Conservation (phyloP, 1,140 invertebrate species). For the Odontomachus brunneus region DNA sequence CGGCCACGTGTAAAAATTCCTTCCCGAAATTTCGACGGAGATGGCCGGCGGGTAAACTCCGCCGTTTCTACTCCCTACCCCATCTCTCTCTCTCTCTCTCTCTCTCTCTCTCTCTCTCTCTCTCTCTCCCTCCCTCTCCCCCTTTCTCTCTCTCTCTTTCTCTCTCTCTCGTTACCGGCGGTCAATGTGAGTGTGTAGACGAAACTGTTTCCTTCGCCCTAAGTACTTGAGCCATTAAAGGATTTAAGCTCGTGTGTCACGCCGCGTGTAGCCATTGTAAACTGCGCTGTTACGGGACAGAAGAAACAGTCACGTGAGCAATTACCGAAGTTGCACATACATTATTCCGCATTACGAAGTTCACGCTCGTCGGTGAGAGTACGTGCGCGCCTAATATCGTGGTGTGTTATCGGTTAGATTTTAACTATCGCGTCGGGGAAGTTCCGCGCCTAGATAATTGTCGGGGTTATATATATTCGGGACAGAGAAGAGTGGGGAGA, state of each 20-base stretch:
- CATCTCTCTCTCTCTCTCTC: too few relatives aligned
- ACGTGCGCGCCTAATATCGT: not conserved
- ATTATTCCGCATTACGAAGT: constrained; percentile 5
- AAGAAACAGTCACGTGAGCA: constrained; percentile 9
- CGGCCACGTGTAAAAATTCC: constrained; percentile 27
- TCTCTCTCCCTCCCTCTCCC: too few relatives aligned
- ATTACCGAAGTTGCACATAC: not conserved
- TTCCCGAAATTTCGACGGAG: constrained; percentile 29
- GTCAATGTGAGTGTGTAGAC: constrained; percentile 7
- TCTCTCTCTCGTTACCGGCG: not conserved
- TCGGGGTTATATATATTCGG: not conserved
- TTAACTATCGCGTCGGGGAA: not conserved
- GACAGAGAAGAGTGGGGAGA: not conserved
- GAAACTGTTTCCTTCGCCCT: constrained; percentile 1
- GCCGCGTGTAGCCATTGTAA: constrained; percentile 1
- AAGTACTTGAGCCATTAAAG: constrained; percentile 33
- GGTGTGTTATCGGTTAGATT: not conserved
- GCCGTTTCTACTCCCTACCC: too few relatives aligned
- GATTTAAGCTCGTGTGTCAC: constrained; percentile 25
- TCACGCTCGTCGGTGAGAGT: not conserved
- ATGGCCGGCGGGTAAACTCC: not conserved
- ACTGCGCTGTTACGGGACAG: not conserved
- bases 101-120: too few relatives aligned
- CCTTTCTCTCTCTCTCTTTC: too few relatives aligned
- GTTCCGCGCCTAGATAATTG: not conserved